Evolutionary conservation across 2,113 vertebrate genomes (phyloP).

Genomic region (Sorex fumeus): DNA sequence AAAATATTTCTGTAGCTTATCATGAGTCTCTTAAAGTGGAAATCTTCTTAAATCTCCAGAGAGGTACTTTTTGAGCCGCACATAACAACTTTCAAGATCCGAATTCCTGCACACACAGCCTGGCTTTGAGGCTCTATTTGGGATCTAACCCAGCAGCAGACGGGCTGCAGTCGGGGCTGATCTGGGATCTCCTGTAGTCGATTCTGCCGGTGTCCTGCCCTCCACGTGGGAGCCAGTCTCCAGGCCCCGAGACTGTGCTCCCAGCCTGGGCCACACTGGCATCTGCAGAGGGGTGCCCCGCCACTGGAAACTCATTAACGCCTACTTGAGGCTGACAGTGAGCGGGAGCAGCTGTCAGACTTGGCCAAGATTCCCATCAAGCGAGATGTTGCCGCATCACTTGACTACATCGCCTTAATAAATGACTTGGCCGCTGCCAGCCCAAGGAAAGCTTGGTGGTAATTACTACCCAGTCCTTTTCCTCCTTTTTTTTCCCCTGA

Average conservation of each 20-base stretch:
- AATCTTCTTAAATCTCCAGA: conserved; percentile 44
- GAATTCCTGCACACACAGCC: background rate
- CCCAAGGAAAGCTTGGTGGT: conserved; percentile 82
- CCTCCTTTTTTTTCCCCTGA: conserved; percentile 63
- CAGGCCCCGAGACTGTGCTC: no score
- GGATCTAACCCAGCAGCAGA: background rate
- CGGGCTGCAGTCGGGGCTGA: no score
- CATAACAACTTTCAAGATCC: no score
- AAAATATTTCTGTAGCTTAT: no score
- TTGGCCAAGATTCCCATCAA: conserved; percentile 89
- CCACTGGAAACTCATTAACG: conserved; percentile 90
- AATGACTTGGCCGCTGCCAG: conserved; percentile 87
- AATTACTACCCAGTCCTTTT: conserved; percentile 84
- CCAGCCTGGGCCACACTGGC: conserved; percentile 72
- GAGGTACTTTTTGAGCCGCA: no score
- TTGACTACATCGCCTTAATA: conserved; percentile 89
- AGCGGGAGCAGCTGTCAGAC: conserved; percentile 90
- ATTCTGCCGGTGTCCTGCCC: no score
- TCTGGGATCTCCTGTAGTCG: no score
- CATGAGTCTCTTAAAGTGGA: background rate
- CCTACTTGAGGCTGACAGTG: conserved; percentile 90
- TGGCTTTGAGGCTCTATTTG: conserved; percentile 46
- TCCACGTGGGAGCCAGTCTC: no score
- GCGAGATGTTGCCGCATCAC: conserved; percentile 84
- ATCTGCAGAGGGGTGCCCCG: conserved; percentile 86